Conservation (phyloP, 2,888 invertebrate species). For the Drosophila multiciliata region DNA sequence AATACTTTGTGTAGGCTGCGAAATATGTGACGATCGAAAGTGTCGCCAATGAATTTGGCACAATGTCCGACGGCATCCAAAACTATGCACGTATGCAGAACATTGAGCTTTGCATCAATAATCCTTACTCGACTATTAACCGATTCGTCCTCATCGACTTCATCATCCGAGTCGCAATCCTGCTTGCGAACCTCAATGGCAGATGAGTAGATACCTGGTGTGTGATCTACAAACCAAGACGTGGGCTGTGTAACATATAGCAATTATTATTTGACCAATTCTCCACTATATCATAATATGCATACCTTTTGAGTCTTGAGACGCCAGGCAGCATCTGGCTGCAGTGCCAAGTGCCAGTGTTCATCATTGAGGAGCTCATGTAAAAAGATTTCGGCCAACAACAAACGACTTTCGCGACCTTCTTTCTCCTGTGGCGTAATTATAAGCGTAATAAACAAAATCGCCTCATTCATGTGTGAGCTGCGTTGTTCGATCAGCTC, state of each 20-base stretch:
- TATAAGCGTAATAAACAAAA: conserved; percentile 77
- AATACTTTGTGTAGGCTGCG: conserved; percentile 89
- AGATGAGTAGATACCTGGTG: conserved; percentile 84
- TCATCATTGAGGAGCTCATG: conserved; percentile 80
- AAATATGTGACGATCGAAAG: conserved; percentile 88
- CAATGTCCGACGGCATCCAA: conserved; percentile 90
- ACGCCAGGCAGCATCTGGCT: conserved; percentile 75
- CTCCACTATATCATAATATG: too few species aligned
- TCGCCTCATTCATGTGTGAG: conserved; percentile 87
- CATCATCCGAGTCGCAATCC: conserved; percentile 82
- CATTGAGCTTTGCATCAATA: conserved; percentile 87
- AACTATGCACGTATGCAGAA: conserved; percentile 88
- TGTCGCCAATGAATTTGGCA: conserved; percentile 86
- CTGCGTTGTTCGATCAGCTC: conserved; percentile 86
- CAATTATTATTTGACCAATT: neutral
- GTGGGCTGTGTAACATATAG: conserved; percentile 59
- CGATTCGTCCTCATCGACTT: conserved; percentile 70
- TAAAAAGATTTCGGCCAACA: conserved; percentile 71
- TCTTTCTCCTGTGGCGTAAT: conserved; percentile 47
- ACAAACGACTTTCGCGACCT: conserved; percentile 40
- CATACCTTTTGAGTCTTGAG: conserved; percentile 74
- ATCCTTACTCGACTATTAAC: conserved; percentile 70
- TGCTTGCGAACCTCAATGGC: conserved; percentile 83
- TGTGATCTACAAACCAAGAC: conserved; percentile 82
- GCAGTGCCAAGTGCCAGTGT: conserved; percentile 82